Percentiles rank a stretch among this genome's conserved stretches.
phyloP scores from a whole-genome alignment of 1,140 invertebrate species.

The Zaprionus ghesquierei region DNA sequence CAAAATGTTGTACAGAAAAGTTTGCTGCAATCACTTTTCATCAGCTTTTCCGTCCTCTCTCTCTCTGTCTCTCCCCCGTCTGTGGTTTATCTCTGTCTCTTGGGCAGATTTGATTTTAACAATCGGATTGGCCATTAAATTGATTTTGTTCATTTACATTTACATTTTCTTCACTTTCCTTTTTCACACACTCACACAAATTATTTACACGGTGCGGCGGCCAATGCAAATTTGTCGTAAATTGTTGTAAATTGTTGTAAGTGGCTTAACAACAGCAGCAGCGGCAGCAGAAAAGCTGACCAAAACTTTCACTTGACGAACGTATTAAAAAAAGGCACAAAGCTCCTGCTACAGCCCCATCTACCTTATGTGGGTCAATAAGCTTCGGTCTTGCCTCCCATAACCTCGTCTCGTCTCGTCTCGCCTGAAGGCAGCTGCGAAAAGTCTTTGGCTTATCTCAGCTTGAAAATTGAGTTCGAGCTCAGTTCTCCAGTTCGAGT shows the following conservation, averaged over 20 bases:
- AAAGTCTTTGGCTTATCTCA: constrained; percentile 30
- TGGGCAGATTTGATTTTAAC: constrained; percentile 9
- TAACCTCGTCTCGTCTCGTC: not conserved
- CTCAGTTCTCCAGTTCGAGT: constrained; percentile 28
- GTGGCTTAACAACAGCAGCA: constrained; percentile 21
- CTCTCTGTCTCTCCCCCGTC: too few species aligned
- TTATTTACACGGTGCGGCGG: constrained; percentile 8
- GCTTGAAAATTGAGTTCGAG: constrained; percentile 19
- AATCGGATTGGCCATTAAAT: constrained; percentile 25
- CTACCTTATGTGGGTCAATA: constrained; percentile 39
- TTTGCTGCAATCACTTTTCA: not conserved
- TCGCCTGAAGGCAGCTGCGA: constrained; percentile 1
- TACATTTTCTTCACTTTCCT: constrained; percentile 61
- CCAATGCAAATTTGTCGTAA: constrained; percentile 73
- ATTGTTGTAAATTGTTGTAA: constrained; percentile 72
- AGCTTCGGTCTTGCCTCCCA: not conserved
- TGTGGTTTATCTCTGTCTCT: not conserved
- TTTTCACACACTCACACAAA: constrained; percentile 56
- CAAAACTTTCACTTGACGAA: constrained; percentile 64
- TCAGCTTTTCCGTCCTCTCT: not conserved
- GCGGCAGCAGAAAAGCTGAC: constrained; percentile 19
- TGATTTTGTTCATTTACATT: constrained; percentile 59
- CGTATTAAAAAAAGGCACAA: constrained; percentile 1
- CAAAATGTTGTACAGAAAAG: not conserved
- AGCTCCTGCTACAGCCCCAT: not conserved